These are phyloP conservation scores for Barypeithes pellucidus DNA, from an alignment of 2,888 invertebrate genomes.

Conservation along the genomic window DNA sequence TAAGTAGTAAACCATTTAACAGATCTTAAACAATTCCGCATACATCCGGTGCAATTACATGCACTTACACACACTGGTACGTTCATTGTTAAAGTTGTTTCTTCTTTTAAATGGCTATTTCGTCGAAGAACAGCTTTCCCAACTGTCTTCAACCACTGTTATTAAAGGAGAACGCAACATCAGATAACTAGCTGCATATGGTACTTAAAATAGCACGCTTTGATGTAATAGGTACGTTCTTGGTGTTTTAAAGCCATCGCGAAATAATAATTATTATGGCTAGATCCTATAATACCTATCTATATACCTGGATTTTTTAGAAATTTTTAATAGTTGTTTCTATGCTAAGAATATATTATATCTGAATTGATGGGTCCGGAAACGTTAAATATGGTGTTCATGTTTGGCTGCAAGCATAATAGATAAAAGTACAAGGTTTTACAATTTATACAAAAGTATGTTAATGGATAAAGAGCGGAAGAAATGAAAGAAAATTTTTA, in stretches of 20 bases:
- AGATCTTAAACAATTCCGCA: conserved; percentile 26
- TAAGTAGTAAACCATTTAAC: conserved; percentile 44
- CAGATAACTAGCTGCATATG: conserved; percentile 52
- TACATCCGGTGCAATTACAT: conserved; percentile 51
- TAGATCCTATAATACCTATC: conserved; percentile 31
- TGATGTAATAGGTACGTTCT: conserved; percentile 51
- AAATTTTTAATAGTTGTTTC: conserved; percentile 36
- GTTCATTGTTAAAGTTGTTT: conserved; percentile 50
- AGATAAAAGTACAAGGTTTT: too few relatives aligned
- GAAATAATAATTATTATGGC: conserved; percentile 40
- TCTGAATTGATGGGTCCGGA: conserved; percentile 24
- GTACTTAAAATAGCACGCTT: conserved; percentile 53
- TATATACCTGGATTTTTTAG: conserved; percentile 27
- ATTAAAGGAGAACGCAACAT: conserved; percentile 53
- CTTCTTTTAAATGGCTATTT: conserved; percentile 49
- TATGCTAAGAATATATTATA: conserved; percentile 21
- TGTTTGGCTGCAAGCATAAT: neutral
- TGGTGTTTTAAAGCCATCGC: conserved; percentile 37
- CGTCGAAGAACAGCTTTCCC: conserved; percentile 53
- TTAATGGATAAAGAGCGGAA: too few relatives aligned
- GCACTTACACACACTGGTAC: conserved; percentile 42
- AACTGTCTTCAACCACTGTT: conserved; percentile 53
- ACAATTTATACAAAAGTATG: too few relatives aligned
- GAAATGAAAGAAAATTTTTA: too few relatives aligned
- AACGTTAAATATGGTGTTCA: conserved; percentile 1